A percentile compares a stretch with the other conserved stretches of the same genome.
Evolutionary conservation across 2,888 invertebrate species (phyloP).

Genomic region (Polyommatus iphigenia): DNA sequence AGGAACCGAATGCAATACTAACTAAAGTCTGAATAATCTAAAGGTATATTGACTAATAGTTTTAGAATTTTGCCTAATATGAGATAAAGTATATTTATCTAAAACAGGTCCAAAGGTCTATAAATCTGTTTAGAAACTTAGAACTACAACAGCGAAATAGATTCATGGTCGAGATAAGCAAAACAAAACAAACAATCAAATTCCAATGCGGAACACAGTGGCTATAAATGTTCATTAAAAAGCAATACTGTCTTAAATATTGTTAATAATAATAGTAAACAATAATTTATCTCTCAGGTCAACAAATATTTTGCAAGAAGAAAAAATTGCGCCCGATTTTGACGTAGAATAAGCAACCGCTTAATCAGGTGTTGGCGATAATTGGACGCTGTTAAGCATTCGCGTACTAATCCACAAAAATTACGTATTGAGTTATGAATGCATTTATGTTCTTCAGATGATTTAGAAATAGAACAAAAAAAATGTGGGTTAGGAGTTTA

Average conservation of each 20-base stretch:
- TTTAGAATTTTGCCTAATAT: constrained; percentile 1
- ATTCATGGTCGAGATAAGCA: constrained; percentile 7
- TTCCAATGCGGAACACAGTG: constrained; percentile 1
- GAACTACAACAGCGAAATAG: constrained; percentile 1
- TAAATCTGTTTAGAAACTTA: not conserved
- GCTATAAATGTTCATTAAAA: not conserved
- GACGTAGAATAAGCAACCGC: too few species aligned
- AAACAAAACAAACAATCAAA: constrained; percentile 18
- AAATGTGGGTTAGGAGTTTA: too few species aligned
- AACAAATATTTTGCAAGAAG: not conserved
- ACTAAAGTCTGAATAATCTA: not conserved
- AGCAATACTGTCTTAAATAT: not conserved
- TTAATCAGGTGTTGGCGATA: too few species aligned
- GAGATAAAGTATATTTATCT: not conserved
- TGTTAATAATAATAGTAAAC: not conserved
- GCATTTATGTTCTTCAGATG: too few species aligned
- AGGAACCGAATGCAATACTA: not conserved
- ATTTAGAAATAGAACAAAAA: too few species aligned
- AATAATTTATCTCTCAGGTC: not conserved
- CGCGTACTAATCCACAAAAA: too few species aligned
- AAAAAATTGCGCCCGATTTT: not conserved
- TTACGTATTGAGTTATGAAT: too few species aligned
- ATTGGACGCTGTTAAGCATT: too few species aligned
- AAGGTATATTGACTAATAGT: not conserved
- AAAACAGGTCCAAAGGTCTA: not conserved